Evolutionary conservation across 2,113 vertebrate genomes (phyloP).

Genomic region (Pomatostomus ruficeps): DNA sequence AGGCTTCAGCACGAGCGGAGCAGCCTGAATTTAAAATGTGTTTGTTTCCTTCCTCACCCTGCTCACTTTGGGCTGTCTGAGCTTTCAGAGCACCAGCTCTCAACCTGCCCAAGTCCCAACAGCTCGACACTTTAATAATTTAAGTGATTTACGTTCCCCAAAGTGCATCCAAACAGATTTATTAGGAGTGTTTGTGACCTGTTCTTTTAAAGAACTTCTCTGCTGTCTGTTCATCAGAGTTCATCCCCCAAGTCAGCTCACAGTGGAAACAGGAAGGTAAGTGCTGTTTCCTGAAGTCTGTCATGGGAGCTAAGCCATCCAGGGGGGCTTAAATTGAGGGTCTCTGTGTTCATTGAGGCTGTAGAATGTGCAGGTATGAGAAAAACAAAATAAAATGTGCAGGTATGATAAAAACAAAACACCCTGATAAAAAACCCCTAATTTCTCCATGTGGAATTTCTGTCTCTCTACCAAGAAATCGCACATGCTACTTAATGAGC

Average conservation of each 20-base stretch:
- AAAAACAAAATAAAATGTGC: neutral
- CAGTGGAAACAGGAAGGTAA: neutral
- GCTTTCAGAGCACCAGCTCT: constrained; percentile 10
- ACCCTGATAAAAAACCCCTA: rapidly evolving
- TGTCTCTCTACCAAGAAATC: neutral
- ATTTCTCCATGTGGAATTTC: neutral
- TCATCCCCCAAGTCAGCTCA: neutral
- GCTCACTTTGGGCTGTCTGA: neutral
- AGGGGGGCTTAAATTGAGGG: neutral
- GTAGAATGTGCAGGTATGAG: neutral
- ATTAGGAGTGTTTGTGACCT: constrained; percentile 8
- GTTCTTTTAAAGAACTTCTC: neutral
- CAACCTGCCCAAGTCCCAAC: constrained; percentile 17
- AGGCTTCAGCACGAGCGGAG: neutral
- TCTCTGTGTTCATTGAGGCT: neutral
- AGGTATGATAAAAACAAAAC: neutral
- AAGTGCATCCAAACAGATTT: constrained; percentile 36
- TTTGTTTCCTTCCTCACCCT: neutral
- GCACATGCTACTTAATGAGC: neutral
- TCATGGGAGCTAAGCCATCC: neutral
- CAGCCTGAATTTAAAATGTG: constrained; percentile 30
- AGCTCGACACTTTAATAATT: constrained; percentile 67
- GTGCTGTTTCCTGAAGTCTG: neutral
- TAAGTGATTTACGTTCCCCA: constrained; percentile 54
- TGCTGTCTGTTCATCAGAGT: neutral